Percentiles rank a stretch among this genome's conserved stretches.
phyloP scores from a whole-genome alignment of 2,888 invertebrate genomes.

The Tetragonula carbonaria region DNA sequence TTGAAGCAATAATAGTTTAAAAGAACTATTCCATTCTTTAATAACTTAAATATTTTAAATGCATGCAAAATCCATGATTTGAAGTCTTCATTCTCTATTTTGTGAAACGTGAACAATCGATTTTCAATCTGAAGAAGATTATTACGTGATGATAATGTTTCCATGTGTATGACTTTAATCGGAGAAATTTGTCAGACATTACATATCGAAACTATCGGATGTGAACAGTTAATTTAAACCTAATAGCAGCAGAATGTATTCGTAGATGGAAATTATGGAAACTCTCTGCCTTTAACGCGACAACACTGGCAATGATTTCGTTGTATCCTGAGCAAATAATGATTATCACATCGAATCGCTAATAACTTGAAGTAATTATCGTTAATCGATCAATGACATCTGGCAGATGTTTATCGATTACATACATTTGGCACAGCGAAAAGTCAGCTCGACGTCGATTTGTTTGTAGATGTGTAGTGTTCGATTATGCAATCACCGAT shows the following conservation, averaged over 20 bases:
- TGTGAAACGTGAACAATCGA: neutral
- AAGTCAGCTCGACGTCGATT: neutral
- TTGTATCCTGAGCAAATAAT: conserved; percentile 26
- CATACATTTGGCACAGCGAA: neutral
- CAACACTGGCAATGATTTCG: conserved; percentile 1
- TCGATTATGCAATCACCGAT: neutral
- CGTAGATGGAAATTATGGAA: neutral
- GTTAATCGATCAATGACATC: conserved; percentile 27
- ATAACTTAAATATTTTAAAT: neutral
- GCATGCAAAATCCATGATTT: neutral
- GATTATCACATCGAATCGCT: conserved; percentile 27
- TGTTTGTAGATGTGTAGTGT: neutral
- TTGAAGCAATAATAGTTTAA: neutral
- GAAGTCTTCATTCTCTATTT: neutral
- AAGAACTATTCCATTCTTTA: neutral
- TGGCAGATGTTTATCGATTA: conserved; percentile 22
- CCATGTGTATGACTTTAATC: neutral
- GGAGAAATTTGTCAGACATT: neutral
- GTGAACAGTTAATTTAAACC: neutral
- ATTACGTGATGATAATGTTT: no score
- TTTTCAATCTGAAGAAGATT: neutral
- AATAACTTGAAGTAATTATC: conserved; percentile 36
- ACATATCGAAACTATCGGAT: neutral
- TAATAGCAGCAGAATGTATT: neutral
- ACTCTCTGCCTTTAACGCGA: neutral